Evolutionary conservation across 2,888 invertebrate genomes (phyloP), one percentile per base, ranked within the genome.

Genomic region (Adelognathus sp.): DNA sequence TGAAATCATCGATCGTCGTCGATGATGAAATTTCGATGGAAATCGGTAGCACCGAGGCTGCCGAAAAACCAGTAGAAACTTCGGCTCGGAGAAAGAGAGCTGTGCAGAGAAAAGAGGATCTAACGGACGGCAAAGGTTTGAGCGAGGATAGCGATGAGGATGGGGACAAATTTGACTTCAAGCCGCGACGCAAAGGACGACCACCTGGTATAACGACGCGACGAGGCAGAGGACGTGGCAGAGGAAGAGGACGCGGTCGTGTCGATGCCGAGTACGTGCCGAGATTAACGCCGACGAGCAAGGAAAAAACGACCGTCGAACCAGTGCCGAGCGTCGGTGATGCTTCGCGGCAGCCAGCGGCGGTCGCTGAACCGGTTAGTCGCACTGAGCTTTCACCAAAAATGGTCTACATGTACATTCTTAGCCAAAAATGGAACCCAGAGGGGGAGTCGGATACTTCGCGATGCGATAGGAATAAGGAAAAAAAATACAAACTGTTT

Each of bases 251-350:
- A 18, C 64, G 76, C n/a, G 76, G 50, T 14, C 21, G 14, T 3
- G 39, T 79, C 39, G 86, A 86, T 60, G 54, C 18, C 1, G 86
- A 86, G 2, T 84, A 86, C 58, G 52, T 74, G 14, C 82, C 84
- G 29, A 76, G 82, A 52, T 16, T 64, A 18, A 24, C 58, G 7
- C 18, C 69, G 4, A 44, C 63, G 11, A 24, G 61, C 71, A 74
- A 76, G 50, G 44, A 75, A 73, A 69, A 60, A 18, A 7, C 18
- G 6, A 46, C 33, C 6, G 21, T 24, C 1, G 33, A 54, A 36
- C 9, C 27, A 29, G 64, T n/a, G n/a, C n/a, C n/a, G 54, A 29
- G 33, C 3, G 36, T 14, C 46, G 61, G 50, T 27, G 56, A 72
- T n/a, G n/a, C n/a, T 27, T 24, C 29, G 5, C 44, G 76, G 61